Base-by-base conservation (phyloP, 2,113 vertebrate genomes). In the Sitta europaea region DNA sequence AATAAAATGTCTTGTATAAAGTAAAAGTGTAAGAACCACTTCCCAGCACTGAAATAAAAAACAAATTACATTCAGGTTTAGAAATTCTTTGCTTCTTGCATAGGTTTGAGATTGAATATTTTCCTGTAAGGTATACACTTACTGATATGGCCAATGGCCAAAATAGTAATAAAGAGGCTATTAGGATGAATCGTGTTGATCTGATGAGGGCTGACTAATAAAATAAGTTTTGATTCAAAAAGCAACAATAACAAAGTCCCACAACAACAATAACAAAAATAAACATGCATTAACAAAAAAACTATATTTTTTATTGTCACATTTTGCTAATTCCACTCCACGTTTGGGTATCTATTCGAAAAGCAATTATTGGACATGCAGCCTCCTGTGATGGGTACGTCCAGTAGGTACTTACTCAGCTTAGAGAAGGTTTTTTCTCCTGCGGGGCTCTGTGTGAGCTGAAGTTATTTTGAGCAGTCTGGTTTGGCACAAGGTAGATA, bases 401-500 rank as follows among this genome's bases (percentile, higher is more conserved):
- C 40, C 50, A 59, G 45, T 36, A 43, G 33, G 9, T 43, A 27
- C 61, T 87, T 38, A 51, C 12, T 40, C 18, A 25, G 10, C 5
- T 36, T 80, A 57, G 53, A 53, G 67, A 23, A 66, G 25, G n/a
- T 66, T 90, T 87, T 33, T 10, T 62, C 13, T 47, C n/a, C 17
- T 3, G 0, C 24, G 53, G 19, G 76, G 31, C 42, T 84, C 50
- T 43, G 6, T 80, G 58, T 59, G 57, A 86, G 22, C 55, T 70
- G 33, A 77, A 86, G 54, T 65, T 95, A 86, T 93, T 91, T 84
- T 0, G 1, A 87, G 77, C 47, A 58, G 28, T 40, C 51, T 66
- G 77, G 35, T 50, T 73, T 93, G 59, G 59, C 85, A 94, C 42
- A 77, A 15, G 17, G 35, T 74, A 90, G 71, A 88, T 65, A 40